These are phyloP conservation scores for Acanthopagrus latus DNA, from an alignment of 2,797 vertebrate genomes.

Conservation along the genomic window DNA sequence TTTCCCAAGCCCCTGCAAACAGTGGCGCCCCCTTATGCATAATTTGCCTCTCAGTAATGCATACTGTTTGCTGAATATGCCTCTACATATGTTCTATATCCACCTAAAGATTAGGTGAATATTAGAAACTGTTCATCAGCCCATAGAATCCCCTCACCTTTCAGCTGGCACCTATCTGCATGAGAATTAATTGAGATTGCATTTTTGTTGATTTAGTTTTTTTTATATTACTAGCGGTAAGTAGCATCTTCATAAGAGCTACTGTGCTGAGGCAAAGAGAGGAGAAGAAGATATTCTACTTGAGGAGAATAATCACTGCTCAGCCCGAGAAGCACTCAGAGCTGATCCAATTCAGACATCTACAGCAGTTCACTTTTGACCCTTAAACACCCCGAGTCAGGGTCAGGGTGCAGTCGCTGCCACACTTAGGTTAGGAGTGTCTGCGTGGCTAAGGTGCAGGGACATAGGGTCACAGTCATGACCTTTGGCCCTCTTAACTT, in stretches of 20 bases:
- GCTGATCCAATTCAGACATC: slow-evolving; percentile 17
- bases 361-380: slow-evolving; percentile 24
- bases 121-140: too few relatives aligned
- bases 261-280: not conserved
- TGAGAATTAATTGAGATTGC: not conserved
- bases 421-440: slow-evolving; percentile 16
- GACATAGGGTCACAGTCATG: slow-evolving; percentile 30
- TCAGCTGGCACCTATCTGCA: not conserved
- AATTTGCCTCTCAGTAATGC: too few relatives aligned
- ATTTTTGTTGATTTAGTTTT: too few relatives aligned
- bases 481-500: slow-evolving; percentile 48
- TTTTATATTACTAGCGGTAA: not conserved
- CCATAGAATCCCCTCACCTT: too few relatives aligned
- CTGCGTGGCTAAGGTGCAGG: slow-evolving; percentile 2
- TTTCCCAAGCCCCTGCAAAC: not conserved
- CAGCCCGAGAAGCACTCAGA: slow-evolving; percentile 1
- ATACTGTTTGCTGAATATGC: too few relatives aligned
- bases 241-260: not conserved
- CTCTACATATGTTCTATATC: too few relatives aligned
- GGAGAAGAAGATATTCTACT: not conserved
- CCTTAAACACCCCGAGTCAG: slow-evolving; percentile 10
- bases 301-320: not conserved
- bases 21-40: too few relatives aligned
- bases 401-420: slow-evolving; percentile 19
- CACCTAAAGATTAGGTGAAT: too few relatives aligned